A percentile compares a stretch with the other conserved stretches of the same genome.
Conservation (phyloP, 2,888 invertebrate genomes). For the Eudemis profundana region DNA sequence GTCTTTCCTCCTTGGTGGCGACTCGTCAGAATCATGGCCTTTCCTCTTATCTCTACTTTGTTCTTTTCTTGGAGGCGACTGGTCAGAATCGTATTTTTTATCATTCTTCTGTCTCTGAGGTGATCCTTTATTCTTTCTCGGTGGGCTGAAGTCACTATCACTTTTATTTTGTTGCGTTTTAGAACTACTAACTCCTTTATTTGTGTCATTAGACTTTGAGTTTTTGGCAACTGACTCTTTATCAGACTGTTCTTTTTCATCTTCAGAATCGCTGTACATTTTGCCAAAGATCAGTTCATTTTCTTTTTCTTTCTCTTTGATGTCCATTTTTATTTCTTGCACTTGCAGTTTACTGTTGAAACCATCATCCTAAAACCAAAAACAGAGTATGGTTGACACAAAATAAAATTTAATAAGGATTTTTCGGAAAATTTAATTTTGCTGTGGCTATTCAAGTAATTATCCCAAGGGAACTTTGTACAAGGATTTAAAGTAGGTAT, state of each 20-base stretch:
- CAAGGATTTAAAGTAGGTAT: too few species aligned
- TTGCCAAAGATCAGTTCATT: slow-evolving; percentile 78
- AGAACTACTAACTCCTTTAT: slow-evolving; percentile 6
- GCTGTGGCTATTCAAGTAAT: too few species aligned
- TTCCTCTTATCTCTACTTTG: slow-evolving; percentile 33
- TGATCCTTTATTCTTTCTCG: slow-evolving; percentile 49
- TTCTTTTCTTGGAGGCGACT: slow-evolving; percentile 59
- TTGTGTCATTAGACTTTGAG: background rate
- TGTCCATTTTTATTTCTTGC: slow-evolving; percentile 73
- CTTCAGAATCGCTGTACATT: slow-evolving; percentile 82
- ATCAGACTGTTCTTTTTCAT: slow-evolving; percentile 61
- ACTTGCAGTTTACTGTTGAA: slow-evolving; percentile 78
- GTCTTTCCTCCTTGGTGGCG: slow-evolving; percentile 57
- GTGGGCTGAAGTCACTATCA: slow-evolving; percentile 74
- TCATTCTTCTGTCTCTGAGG: slow-evolving; percentile 13
- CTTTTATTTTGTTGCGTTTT: slow-evolving; percentile 50
- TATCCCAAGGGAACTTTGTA: too few species aligned
- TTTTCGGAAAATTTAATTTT: too few species aligned
- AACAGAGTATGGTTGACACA: too few species aligned
- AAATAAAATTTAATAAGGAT: too few species aligned
- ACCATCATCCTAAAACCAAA: slow-evolving; percentile 72
- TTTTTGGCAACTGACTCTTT: slow-evolving; percentile 18
- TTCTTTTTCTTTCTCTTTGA: slow-evolving; percentile 73
- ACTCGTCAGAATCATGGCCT: slow-evolving; percentile 52
- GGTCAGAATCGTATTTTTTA: slow-evolving; percentile 55